phyloP scores from a whole-genome alignment of 2,797 vertebrate species.

The Galago senegalensis region DNA sequence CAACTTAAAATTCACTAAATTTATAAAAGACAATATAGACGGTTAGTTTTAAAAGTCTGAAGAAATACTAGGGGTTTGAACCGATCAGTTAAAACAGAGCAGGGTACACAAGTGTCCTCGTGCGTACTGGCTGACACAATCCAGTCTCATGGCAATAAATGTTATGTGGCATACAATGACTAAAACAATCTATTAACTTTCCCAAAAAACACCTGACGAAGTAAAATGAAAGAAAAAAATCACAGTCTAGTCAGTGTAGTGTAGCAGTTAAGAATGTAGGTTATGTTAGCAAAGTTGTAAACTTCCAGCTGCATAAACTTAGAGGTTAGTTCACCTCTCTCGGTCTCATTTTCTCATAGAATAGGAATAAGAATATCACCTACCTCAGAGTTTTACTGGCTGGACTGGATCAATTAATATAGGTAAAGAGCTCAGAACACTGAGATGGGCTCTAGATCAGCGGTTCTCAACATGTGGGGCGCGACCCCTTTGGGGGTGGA shows the following conservation, averaged over 20 bases:
- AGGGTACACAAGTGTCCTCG: fast-evolving
- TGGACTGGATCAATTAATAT: neutral
- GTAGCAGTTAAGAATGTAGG: neutral
- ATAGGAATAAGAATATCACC: neutral
- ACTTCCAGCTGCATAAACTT: neutral
- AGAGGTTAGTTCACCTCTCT: neutral
- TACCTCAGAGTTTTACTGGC: neutral
- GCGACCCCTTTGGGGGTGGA: no score
- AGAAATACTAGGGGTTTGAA: constrained; percentile 8
- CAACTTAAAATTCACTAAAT: constrained; percentile 8
- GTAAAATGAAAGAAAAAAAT: neutral
- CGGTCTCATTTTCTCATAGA: neutral
- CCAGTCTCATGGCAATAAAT: neutral
- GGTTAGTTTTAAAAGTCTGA: neutral
- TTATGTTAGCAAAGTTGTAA: neutral
- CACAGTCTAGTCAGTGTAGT: neutral
- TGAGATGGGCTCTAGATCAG: neutral
- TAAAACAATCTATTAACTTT: neutral
- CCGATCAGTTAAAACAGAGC: neutral
- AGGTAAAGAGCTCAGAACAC: neutral
- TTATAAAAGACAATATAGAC: neutral
- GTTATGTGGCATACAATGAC: neutral
- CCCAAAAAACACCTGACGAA: neutral
- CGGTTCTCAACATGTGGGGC: no score
- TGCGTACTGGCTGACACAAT: neutral